Base-by-base conservation (phyloP, 1,140 invertebrate genomes). In the Lamellibrachia luymesi region DNA sequence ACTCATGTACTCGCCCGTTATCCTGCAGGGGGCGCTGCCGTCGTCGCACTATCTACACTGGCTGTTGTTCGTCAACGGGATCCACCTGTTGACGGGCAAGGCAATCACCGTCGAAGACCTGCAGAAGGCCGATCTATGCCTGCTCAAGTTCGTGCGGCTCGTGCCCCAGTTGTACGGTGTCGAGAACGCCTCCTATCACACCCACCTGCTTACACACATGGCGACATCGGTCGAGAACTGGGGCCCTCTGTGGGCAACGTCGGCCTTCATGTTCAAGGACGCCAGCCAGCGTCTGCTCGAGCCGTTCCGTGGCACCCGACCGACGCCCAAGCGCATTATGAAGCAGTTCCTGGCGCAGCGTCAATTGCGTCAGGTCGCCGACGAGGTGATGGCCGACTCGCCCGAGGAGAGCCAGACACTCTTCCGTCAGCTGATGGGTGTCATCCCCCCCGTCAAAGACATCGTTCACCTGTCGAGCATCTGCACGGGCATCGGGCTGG, bases 21-120 rank as follows among this genome's bases (percentile, higher is more conserved):
- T 80, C 64, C 64, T 80, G 64, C 64, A 80, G 64, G 64, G 64
- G 64, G 64, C 64, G 64, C 64, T 80, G 64, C 64, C 64, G 64
- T 80, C 64, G 64, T 22, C 64, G 64, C 64, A 80, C 64, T 80
- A 80, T 22, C 13, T 80, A 22, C 64, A 80, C 64, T 80, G 64
- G 64, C 64, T 80, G 64, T 22, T 80, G 64, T 80, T 80, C 13
- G 64, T 80, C 13, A 80, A 80, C 64, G 64, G 64, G 13, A 80
- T 80, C 64, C 64, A 80, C 64, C 64, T 80, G 64, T 22, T 80
- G 64, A 80, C 25, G 64, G 64, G 64, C 8, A 80, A 10, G 17
- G 13, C 64, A 2, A 80, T 80, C 64, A 22, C 64, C 6, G 64
- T 80, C 64, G 64, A 80, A 22, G 64, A 80, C 64, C 64, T 80